These are phyloP conservation scores for Lacerta bilineata DNA, from an alignment of 2,797 vertebrate genomes.

Conservation along the genomic window DNA sequence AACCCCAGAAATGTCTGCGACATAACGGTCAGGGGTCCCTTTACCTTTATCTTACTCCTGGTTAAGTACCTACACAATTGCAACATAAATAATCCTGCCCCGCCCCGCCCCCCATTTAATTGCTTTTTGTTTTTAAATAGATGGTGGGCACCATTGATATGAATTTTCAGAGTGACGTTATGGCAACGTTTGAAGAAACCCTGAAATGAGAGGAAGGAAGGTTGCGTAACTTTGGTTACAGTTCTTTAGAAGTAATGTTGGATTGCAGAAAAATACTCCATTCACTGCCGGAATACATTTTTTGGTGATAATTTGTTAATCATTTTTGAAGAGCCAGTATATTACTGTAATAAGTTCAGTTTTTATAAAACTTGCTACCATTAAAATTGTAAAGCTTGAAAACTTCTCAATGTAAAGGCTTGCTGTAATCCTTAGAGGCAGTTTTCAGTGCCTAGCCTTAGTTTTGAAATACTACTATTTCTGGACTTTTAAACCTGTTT, in stretches of 20 bases:
- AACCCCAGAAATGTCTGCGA: too few species aligned
- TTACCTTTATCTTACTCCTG: too few species aligned
- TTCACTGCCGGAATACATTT: not conserved
- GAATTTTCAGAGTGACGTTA: slow-evolving; percentile 89
- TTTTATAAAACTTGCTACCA: slow-evolving; percentile 34
- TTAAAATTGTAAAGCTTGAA: slow-evolving; percentile 30
- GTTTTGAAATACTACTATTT: not conserved
- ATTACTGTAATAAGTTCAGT: slow-evolving; percentile 31
- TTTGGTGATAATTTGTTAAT: slow-evolving; percentile 32
- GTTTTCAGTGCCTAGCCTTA: not conserved
- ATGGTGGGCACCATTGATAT: slow-evolving; percentile 89
- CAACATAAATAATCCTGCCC: too few species aligned
- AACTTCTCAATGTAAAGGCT: not conserved
- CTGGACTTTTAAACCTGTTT: not conserved
- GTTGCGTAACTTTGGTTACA: not conserved
- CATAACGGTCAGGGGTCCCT: too few species aligned
- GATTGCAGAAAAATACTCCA: slow-evolving; percentile 13
- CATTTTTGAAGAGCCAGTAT: slow-evolving; percentile 22
- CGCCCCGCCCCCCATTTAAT: not conserved
- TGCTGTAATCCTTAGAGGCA: slow-evolving; percentile 9
- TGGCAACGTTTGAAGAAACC: slow-evolving; percentile 92
- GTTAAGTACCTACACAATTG: too few species aligned
- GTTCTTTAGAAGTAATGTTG: slow-evolving; percentile 1
- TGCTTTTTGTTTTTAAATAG: slow-evolving; percentile 71
- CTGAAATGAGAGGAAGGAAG: slow-evolving; percentile 73